These are phyloP conservation scores for Napeogenes sylphis DNA, from an alignment of 2,888 invertebrate genomes.

Conservation along the genomic window DNA sequence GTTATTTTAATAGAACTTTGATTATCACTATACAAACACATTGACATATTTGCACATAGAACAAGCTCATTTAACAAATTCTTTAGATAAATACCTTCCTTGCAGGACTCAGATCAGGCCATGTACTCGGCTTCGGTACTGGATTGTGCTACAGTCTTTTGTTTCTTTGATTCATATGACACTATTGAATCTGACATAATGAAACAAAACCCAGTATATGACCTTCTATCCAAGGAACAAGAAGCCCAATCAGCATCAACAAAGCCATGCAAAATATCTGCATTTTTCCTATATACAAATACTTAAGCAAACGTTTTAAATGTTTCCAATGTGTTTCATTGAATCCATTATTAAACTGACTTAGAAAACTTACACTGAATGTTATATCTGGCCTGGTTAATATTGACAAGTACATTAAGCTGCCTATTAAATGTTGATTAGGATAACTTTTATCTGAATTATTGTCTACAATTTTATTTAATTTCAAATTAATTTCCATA, in stretches of 20 bases:
- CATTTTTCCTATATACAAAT: conserved; percentile 11
- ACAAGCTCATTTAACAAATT: conserved; percentile 23
- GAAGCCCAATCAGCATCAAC: conserved; percentile 23
- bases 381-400: conserved; percentile 13
- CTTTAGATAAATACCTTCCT: conserved; percentile 29
- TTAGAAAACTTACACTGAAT: conserved; percentile 20
- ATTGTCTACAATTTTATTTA: conserved; percentile 3
- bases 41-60: too few species aligned
- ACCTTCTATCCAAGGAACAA: conserved; percentile 15
- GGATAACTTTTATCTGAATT: background rate
- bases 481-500: conserved; percentile 17
- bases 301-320: conserved; percentile 25
- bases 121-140: conserved; percentile 33
- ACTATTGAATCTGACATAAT: too few species aligned
- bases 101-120: conserved; percentile 26
- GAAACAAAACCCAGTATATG: too few species aligned
- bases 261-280: conserved; percentile 15
- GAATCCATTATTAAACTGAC: conserved; percentile 29
- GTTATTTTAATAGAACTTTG: conserved; percentile 3
- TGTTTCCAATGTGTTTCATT: conserved; percentile 27
- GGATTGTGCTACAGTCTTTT: conserved; percentile 37
- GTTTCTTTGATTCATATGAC: too few species aligned
- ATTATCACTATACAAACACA: conserved; percentile 9
- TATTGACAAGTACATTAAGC: conserved; percentile 12
- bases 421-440: conserved; percentile 9